Percentiles rank a stretch among this genome's conserved stretches.
Conservation (phyloP, 2,113 vertebrate species). For the Hystrix brachyura region DNA sequence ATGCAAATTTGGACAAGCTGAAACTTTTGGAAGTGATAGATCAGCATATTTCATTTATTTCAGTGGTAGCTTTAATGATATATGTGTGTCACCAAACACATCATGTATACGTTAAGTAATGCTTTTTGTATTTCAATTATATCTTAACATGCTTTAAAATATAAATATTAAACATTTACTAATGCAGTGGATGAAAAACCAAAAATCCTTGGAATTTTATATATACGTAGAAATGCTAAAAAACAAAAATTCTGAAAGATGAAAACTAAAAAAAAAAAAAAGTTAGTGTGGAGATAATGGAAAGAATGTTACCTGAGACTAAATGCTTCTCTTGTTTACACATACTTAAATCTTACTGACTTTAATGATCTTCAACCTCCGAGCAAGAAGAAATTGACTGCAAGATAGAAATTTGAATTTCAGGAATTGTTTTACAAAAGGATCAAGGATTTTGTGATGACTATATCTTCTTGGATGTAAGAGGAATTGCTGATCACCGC, state of each 20-base stretch:
- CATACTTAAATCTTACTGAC: fast-evolving
- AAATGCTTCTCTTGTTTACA: background rate
- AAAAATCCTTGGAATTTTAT: background rate
- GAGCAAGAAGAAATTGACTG: background rate
- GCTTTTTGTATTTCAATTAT: too few relatives aligned
- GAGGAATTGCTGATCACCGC: background rate
- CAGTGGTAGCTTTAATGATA: background rate
- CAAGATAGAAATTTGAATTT: constrained; percentile 51
- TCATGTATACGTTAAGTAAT: background rate
- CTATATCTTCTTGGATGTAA: constrained; percentile 25
- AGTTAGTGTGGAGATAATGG: background rate
- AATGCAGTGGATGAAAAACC: background rate
- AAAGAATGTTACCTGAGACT: background rate
- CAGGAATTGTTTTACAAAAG: background rate
- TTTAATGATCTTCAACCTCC: constrained; percentile 6
- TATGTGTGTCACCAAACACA: background rate
- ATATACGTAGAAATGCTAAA: background rate
- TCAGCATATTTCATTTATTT: background rate
- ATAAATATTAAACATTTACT: background rate
- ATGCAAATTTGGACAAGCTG: background rate
- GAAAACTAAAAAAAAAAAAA: constrained; percentile 45
- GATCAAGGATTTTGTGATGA: constrained; percentile 42
- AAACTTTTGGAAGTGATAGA: background rate
- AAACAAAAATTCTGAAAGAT: background rate
- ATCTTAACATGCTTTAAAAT: background rate